Evolutionary conservation across 2,113 vertebrate species (phyloP).

Genomic region (Hiodon alosoides): DNA sequence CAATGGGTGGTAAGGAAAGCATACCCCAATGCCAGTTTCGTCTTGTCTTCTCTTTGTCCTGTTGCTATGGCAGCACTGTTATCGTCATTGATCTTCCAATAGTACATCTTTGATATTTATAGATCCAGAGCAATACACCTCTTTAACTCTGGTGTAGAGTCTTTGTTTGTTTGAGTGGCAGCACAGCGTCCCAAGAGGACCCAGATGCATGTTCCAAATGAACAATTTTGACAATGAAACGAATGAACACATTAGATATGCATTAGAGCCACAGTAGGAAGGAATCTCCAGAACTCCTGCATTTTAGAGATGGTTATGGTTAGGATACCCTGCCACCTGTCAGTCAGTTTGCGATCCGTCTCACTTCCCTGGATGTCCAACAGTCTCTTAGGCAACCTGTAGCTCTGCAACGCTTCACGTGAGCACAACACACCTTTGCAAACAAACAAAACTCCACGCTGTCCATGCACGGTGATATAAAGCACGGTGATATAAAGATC

Average conservation of each 20-base stretch:
- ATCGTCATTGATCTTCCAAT: slow-evolving; percentile 60
- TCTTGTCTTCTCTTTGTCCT: slow-evolving; percentile 40
- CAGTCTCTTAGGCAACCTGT: slow-evolving; percentile 41
- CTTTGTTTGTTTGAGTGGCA: slow-evolving; percentile 2
- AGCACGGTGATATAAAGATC: slow-evolving; percentile 11
- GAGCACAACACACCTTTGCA: slow-evolving; percentile 55
- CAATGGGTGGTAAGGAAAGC: background rate
- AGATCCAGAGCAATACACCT: slow-evolving; percentile 44
- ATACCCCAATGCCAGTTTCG: slow-evolving; percentile 28
- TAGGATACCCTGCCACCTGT: background rate
- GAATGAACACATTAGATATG: background rate
- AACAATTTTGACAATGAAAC: background rate
- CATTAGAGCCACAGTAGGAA: background rate
- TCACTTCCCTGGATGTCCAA: background rate
- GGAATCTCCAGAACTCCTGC: background rate
- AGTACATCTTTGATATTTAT: slow-evolving; percentile 57
- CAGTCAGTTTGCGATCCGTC: background rate
- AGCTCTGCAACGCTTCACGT: slow-evolving; percentile 20
- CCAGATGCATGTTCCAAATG: background rate
- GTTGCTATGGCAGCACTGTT: slow-evolving; percentile 69
- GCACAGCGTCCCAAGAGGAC: background rate
- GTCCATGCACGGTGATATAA: slow-evolving; percentile 9
- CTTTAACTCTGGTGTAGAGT: slow-evolving; percentile 32
- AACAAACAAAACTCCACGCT: slow-evolving; percentile 32
- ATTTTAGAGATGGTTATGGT: background rate